Base-by-base conservation (phyloP, 2,113 vertebrate species). In the Nothoprocta perdicaria region DNA sequence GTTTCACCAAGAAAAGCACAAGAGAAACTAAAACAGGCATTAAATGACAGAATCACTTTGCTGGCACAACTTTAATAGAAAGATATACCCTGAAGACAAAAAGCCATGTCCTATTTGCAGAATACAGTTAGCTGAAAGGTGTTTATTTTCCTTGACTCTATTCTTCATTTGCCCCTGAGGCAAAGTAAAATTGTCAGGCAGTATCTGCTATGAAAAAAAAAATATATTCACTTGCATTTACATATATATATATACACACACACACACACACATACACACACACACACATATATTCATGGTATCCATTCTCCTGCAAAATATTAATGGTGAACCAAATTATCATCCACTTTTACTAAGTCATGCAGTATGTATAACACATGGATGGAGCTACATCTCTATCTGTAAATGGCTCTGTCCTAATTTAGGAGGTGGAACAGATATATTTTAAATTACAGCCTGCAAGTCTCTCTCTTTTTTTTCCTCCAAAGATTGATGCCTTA, bases 11-110 rank as follows among this genome's bases (percentile, higher is more conserved):
- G 55, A 78, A 92, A 92, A 84, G 74, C 94, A 87, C 61, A 84
- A 84, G 79, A 63, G 27, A 84, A 93, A 87, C 66, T 41, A 69
- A 86, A 95, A 78, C 69, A 89, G 50, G 71, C 71, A 79, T 84
- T 84, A 87, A 77, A 74, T 55, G 86, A 74, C 61, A 71, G 66
- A 61, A 45, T 46, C 75, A 57, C 71, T 84, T 85, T 52, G 61
- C 71, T 90, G 52, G 66, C 86, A 78, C 33, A 23, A 62, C 38
- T 87, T 66, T 87, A 81, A 57, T 83, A 41, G 43, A 50, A 58
- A 68, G 50, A 55, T 52, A 74, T 4, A 81, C 61, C 75, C 83
- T 69, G 55, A 80, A 93, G 86, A 78, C 24, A 75, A 45, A 84
- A 87, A 84, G 57, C 31, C 65, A 23, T 43, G 83, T 90, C 83